Evolutionary conservation across 2,113 vertebrate species (phyloP).

Genomic region (Penelope pileata): DNA sequence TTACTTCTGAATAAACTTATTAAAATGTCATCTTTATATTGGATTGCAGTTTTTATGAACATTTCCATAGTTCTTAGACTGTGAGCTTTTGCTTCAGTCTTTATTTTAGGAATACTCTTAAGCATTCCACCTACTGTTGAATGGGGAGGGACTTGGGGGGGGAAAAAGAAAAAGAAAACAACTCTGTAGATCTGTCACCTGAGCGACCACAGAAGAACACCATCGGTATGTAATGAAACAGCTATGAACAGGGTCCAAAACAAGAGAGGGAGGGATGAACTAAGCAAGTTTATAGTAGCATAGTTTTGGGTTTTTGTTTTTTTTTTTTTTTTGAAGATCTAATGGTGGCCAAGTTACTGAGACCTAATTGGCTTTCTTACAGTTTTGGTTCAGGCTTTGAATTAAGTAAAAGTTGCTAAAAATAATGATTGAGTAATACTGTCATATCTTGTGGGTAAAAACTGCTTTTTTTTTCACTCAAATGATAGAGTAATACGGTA

Average conservation of each 20-base stretch:
- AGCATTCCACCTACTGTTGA: background rate
- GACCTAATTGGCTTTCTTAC: background rate
- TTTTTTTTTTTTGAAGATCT: background rate
- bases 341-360: background rate
- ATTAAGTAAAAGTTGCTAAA: background rate
- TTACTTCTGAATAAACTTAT: slow-evolving; percentile 37
- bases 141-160: background rate
- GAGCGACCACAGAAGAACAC: background rate
- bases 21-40: slow-evolving; percentile 49
- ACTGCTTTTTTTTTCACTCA: background rate
- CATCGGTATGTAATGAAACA: background rate
- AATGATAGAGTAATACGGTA: background rate
- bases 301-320: background rate
- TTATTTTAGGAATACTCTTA: background rate
- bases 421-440: background rate
- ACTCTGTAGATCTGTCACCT: background rate
- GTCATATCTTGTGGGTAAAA: background rate
- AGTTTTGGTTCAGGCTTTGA: slow-evolving; percentile 7
- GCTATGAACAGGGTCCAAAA: background rate
- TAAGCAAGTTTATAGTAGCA: background rate
- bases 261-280: background rate
- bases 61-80: background rate
- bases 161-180: background rate
- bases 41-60: slow-evolving; percentile 56
- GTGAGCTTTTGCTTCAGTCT: background rate